These are phyloP conservation scores for Ophthalmolycus amberensis DNA, from an alignment of 2,113 vertebrate species.

Conservation along the genomic window DNA sequence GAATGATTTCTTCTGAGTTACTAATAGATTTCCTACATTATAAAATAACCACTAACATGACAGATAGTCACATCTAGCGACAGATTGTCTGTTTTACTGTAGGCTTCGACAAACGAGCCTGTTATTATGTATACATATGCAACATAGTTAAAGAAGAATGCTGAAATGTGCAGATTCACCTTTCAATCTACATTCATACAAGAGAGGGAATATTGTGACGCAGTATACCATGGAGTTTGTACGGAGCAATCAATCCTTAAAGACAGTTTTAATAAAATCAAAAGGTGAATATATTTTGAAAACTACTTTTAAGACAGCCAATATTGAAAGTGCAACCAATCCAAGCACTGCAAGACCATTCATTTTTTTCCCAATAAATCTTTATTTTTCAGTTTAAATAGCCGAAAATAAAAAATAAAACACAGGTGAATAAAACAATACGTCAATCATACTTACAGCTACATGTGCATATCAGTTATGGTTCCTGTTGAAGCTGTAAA, in stretches of 20 bases:
- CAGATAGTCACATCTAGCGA: not conserved
- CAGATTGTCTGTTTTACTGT: too few relatives aligned
- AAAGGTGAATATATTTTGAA: not conserved
- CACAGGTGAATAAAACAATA: constrained; percentile 77
- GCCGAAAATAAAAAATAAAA: constrained; percentile 76
- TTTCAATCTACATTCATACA: not conserved
- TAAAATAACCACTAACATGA: not conserved
- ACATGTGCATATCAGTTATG: constrained; percentile 79
- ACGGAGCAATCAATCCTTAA: too few relatives aligned
- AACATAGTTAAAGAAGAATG: not conserved
- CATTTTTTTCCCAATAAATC: constrained; percentile 74
- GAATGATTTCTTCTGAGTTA: not conserved
- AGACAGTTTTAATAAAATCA: not conserved
- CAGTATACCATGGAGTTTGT: not conserved
- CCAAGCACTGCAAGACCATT: not conserved
- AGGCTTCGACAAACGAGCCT: not conserved
- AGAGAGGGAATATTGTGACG: not conserved
- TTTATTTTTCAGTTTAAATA: constrained; percentile 84
- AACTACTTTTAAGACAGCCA: not conserved
- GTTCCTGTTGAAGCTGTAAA: constrained; percentile 75
- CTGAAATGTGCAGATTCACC: not conserved
- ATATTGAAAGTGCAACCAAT: not conserved
- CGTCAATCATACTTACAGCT: constrained; percentile 73
- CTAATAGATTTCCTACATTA: not conserved
- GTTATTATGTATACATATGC: too few relatives aligned